Conservation (phyloP, 2,797 vertebrate species). For the Gymnopithys bicolor region DNA sequence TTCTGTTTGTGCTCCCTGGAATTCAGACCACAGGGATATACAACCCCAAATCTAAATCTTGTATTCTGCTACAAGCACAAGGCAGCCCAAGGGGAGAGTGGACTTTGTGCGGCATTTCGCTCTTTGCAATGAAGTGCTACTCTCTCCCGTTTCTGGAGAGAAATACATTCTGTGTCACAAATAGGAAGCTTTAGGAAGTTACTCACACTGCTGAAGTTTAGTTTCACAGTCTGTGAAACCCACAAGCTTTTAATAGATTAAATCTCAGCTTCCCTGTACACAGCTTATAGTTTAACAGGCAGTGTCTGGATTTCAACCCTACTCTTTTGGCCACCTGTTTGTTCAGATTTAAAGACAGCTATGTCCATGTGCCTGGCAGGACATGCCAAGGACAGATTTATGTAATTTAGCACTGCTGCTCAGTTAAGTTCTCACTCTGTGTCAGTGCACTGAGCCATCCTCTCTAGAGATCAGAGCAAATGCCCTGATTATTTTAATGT, state of each 20-base stretch:
- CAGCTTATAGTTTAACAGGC: background rate
- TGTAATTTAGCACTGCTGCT: background rate
- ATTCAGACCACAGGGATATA: background rate
- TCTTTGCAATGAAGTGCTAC: background rate
- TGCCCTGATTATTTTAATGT: background rate
- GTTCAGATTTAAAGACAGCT: background rate
- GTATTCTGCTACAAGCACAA: background rate
- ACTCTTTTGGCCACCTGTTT: background rate
- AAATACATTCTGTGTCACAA: background rate
- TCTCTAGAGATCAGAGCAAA: background rate
- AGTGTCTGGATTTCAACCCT: background rate
- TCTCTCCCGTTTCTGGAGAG: background rate
- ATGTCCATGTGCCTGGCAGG: background rate
- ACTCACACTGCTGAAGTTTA: background rate
- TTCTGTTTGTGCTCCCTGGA: conserved; percentile 29
- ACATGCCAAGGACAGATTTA: background rate
- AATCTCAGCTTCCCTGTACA: background rate
- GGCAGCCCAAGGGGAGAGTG: background rate
- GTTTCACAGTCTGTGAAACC: conserved; percentile 8
- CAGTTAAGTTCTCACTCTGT: background rate
- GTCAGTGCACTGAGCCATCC: background rate
- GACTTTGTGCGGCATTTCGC: background rate
- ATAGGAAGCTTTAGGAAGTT: conserved; percentile 5
- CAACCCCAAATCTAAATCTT: background rate
- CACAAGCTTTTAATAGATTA: background rate